phyloP scores from a whole-genome alignment of 1,140 invertebrate genomes.

The Leptopilina boulardi region DNA sequence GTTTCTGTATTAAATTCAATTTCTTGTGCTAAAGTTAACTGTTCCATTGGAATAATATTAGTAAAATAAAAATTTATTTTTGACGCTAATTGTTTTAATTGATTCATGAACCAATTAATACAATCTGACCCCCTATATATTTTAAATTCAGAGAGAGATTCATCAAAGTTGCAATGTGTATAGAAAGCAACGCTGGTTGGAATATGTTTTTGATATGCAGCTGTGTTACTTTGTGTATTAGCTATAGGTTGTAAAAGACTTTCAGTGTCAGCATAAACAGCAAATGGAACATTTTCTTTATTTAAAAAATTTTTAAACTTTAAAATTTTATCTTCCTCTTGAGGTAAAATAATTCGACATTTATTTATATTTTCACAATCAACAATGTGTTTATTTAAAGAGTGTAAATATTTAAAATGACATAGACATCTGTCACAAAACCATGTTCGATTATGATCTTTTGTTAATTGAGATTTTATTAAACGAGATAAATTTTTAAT shows the following conservation, averaged over 20 bases:
- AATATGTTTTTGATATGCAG: constrained; percentile 48
- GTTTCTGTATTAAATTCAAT: too few relatives aligned
- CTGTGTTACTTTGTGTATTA: neutral
- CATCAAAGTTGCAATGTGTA: constrained; percentile 63
- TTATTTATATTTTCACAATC: too few relatives aligned
- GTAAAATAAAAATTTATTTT: too few relatives aligned
- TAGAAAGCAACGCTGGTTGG: constrained; percentile 55
- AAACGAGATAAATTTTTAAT: constrained; percentile 39
- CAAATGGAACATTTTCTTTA: constrained; percentile 44
- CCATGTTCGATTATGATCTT: constrained; percentile 23
- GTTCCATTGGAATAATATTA: too few relatives aligned
- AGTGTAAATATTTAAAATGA: constrained; percentile 37
- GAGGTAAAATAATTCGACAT: too few relatives aligned
- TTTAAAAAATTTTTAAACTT: too few relatives aligned
- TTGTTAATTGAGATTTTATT: constrained; percentile 42
- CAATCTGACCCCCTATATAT: too few relatives aligned
- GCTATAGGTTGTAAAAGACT: constrained; percentile 29
- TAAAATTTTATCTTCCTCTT: too few relatives aligned
- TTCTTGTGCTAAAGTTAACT: too few relatives aligned
- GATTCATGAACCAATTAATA: too few relatives aligned
- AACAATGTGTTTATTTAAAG: constrained; percentile 1
- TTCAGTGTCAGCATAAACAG: constrained; percentile 49
- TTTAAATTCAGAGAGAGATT: constrained; percentile 36
- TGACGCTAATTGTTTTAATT: too few relatives aligned
- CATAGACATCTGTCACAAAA: constrained; percentile 50